Base-by-base conservation (phyloP, 2,888 invertebrate species). In the Oeneis ivallda region DNA sequence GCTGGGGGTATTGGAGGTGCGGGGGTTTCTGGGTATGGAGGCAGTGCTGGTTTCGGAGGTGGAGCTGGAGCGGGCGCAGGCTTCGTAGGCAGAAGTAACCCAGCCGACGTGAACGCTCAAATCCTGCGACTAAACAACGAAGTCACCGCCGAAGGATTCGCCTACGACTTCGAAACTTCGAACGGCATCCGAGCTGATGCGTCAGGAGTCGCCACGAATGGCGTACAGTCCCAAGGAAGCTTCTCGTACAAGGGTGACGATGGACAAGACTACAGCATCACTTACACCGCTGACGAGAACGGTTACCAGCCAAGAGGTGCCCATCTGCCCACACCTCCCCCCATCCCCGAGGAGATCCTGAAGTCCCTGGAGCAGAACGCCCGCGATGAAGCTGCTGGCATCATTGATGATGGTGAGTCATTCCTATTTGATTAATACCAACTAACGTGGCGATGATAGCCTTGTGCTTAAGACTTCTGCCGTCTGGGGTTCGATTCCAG, bases 171-270 rank as follows among this genome's bases (percentile, higher is more conserved):
- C 69, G 92, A 92, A 69, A 92, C 92, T 1, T 91, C 91, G 4
- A 92, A 92, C 73, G 92, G 92, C 0, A 92, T 92, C 77, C 85
- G 87, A 32, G 92, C 92, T 79, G 90, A 92, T 39, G 92, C 92
- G 0, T 79, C 82, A 7, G 92, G 92, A 8, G 87, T 89, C 0
- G 92, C 91, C 50, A 87, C 90, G 17, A 90, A 91, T 32, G 92
- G 92, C 1, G 91, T 92, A 0, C 91, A 91, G 73, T 88, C 89
- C n/a, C 88, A 90, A 37, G 92, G 92, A 7, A 88, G 87, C 80
- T 92, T 90, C 73, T 82, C 82, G 0, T 92, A 91, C 85, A 91
- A 90, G 80, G 92, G 92, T 37, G 90, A 91, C 62, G 92, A 92
- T 77, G 92, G 92, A 53, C 91, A 91, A 71, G 90, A 90, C 76